phyloP scores from a whole-genome alignment of 1,140 invertebrate species.

The Drosophila santomea region DNA sequence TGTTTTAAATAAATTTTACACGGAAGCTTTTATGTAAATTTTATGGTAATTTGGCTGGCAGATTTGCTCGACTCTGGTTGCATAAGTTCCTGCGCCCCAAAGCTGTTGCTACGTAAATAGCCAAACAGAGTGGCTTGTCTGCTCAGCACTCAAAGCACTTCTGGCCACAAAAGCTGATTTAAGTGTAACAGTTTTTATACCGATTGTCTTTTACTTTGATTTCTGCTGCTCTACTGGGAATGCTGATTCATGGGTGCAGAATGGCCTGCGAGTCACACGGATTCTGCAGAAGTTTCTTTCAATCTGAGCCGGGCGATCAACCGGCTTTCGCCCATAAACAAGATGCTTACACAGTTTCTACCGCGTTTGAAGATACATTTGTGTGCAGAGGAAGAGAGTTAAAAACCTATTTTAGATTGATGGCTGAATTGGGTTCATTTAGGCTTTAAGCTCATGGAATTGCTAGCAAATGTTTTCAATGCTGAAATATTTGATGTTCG shows the following conservation, averaged over 20 bases:
- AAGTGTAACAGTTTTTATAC: slow-evolving; percentile 53
- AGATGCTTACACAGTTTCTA: slow-evolving; percentile 31
- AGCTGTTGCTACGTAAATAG: slow-evolving; percentile 30
- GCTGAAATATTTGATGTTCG: neutral
- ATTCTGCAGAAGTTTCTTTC: slow-evolving; percentile 47
- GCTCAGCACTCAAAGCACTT: slow-evolving; percentile 21
- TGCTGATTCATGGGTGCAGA: slow-evolving; percentile 64
- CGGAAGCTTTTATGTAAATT: slow-evolving; percentile 81
- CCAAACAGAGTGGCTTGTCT: slow-evolving; percentile 36
- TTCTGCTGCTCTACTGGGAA: slow-evolving; percentile 7
- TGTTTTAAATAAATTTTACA: slow-evolving; percentile 83
- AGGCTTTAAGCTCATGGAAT: neutral
- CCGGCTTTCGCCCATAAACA: slow-evolving; percentile 35
- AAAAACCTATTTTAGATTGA: too few species aligned
- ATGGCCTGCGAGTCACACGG: slow-evolving; percentile 59
- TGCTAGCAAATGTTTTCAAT: neutral
- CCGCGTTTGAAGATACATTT: slow-evolving; percentile 8
- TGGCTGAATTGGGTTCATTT: neutral
- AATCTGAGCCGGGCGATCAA: slow-evolving; percentile 31
- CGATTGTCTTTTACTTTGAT: slow-evolving; percentile 33
- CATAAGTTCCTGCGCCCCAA: slow-evolving; percentile 28
- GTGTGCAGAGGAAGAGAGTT: neutral
- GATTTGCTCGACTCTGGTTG: slow-evolving; percentile 35
- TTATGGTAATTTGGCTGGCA: slow-evolving; percentile 72
- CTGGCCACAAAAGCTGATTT: slow-evolving; percentile 43